Percentiles rank a stretch among this genome's conserved stretches.
phyloP scores from a whole-genome alignment of 1,140 invertebrate genomes.

The Trichonephila clavipes region DNA sequence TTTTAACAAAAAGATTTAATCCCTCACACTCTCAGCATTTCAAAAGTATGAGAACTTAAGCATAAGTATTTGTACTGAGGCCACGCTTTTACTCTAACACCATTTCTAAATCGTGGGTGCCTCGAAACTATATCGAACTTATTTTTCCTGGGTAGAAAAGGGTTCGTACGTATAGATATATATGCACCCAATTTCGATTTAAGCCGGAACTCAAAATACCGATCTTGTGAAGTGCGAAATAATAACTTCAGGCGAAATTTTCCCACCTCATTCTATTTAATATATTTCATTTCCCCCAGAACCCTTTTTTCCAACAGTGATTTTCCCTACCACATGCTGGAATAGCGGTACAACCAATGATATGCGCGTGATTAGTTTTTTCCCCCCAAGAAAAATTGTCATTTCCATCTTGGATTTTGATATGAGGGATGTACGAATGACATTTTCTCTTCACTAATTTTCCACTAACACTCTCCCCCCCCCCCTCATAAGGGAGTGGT shows the following conservation, averaged over 20 bases:
- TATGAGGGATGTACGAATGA: conserved; percentile 14
- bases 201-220: background rate
- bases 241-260: conserved; percentile 24
- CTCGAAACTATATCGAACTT: background rate
- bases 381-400: background rate
- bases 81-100: background rate
- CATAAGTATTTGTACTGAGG: background rate
- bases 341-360: background rate
- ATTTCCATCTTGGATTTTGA: background rate
- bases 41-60: too few relatives aligned
- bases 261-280: conserved; percentile 41
- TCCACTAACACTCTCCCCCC: background rate
- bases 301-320: background rate
- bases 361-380: conserved; percentile 57
- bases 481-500: background rate
- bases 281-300: conserved; percentile 14
- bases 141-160: too few relatives aligned
- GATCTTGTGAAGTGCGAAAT: conserved; percentile 1
- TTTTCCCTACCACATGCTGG: conserved; percentile 2
- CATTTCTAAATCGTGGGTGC: background rate
- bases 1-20: too few relatives aligned
- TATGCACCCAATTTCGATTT: background rate
- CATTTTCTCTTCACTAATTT: conserved; percentile 42
- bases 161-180: background rate
- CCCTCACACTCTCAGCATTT: too few relatives aligned